phyloP scores from a whole-genome alignment of 37 sponge, comb jelly and placozoan genomes.

The Tethya wilhelma region DNA sequence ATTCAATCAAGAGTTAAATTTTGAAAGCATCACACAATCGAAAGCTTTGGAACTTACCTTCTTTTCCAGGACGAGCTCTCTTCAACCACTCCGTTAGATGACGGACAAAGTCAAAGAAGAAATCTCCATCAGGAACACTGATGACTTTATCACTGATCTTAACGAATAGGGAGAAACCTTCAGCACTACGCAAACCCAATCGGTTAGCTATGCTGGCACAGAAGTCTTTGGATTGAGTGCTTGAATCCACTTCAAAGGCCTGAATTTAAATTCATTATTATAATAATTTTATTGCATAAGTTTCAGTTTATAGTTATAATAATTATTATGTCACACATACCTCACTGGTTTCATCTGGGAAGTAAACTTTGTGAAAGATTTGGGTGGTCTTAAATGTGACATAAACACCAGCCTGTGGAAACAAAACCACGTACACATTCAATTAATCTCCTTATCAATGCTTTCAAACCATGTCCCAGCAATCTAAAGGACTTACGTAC shows the following conservation, averaged over 20 bases:
- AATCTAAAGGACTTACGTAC: neutral
- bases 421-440: too few species aligned
- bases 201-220: constrained; percentile 77
- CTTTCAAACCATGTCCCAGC: neutral
- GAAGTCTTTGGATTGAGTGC: constrained; percentile 88
- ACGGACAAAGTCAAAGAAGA: constrained; percentile 98
- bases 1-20: neutral
- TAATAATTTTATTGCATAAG: neutral
- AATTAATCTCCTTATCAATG: too few species aligned
- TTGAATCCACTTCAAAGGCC: constrained; percentile 94
- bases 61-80: constrained; percentile 67
- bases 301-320: too few species aligned
- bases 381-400: constrained; percentile 95
- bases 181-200: constrained; percentile 73
- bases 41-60: constrained; percentile 33
- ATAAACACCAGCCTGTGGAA: too few species aligned
- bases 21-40: neutral
- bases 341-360: constrained; percentile 91
- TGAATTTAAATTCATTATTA: neutral
- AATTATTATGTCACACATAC: too few species aligned
- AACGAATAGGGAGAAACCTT: constrained; percentile 94
- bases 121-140: constrained; percentile 97
- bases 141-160: constrained; percentile 96
- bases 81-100: constrained; percentile 94
- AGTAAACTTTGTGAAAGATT: constrained; percentile 95